A percentile compares a stretch with the other conserved stretches of the same genome.
These are phyloP conservation scores for Cottus gobio DNA, from an alignment of 2,113 vertebrate species.

Conservation along the genomic window DNA sequence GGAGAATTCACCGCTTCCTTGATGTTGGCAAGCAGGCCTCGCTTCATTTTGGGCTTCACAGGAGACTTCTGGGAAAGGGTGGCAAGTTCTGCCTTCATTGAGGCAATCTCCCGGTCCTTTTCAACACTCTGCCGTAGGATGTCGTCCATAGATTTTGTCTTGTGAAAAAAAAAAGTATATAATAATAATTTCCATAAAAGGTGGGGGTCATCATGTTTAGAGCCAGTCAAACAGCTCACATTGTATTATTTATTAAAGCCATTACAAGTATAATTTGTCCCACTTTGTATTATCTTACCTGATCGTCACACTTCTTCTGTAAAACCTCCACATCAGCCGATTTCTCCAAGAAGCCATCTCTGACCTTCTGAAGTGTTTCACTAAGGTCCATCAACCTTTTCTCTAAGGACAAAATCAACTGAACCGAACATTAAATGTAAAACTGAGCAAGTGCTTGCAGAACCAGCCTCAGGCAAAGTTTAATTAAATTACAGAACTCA, in stretches of 20 bases:
- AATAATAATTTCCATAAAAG: not conserved
- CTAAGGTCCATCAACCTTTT: conserved; percentile 82
- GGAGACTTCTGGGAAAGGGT: conserved; percentile 69
- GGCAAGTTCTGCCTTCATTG: conserved; percentile 78
- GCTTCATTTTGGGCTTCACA: conserved; percentile 76
- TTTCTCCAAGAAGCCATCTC: conserved; percentile 79
- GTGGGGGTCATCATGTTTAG: not conserved
- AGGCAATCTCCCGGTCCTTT: conserved; percentile 80
- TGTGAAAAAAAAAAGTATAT: not conserved
- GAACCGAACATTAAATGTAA: conserved; percentile 13
- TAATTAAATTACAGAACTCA: not conserved
- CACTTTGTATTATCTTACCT: conserved; percentile 59
- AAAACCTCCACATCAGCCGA: conserved; percentile 66
- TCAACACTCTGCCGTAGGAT: conserved; percentile 70
- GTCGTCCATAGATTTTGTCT: conserved; percentile 68
- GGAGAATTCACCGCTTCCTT: conserved; percentile 83
- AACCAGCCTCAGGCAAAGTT: not conserved
- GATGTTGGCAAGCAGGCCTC: conserved; percentile 86
- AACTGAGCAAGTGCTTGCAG: not conserved
- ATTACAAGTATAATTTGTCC: not conserved
- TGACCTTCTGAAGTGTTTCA: conserved; percentile 77
- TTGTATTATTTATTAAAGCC: too few relatives aligned
- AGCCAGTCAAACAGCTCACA: not conserved
- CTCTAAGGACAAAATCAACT: conserved; percentile 87
- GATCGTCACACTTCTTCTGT: conserved; percentile 56